phyloP scores from a whole-genome alignment of 2,113 vertebrate genomes.

The Siniperca knerii region DNA sequence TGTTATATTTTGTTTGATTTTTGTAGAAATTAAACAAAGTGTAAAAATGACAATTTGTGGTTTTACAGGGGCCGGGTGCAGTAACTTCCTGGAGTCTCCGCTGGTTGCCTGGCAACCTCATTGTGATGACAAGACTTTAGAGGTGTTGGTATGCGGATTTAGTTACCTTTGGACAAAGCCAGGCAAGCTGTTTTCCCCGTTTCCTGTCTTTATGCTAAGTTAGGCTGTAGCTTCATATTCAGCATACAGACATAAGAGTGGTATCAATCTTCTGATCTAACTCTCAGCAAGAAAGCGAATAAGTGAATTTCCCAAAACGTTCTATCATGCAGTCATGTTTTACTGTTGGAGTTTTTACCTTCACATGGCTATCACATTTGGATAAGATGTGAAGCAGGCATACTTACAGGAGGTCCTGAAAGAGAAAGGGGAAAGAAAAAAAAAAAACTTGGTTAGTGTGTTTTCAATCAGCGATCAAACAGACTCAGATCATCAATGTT shows the following conservation, averaged over 20 bases:
- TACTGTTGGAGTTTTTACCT: slow-evolving; percentile 66
- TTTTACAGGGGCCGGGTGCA: background rate
- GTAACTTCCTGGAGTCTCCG: background rate
- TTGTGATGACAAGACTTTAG: background rate
- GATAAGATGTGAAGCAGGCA: slow-evolving; percentile 65
- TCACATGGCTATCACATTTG: slow-evolving; percentile 54
- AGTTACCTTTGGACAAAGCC: background rate
- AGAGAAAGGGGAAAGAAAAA: slow-evolving; percentile 60
- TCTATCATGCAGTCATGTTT: slow-evolving; percentile 1
- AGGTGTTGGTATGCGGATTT: background rate
- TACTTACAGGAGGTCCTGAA: slow-evolving; percentile 99
- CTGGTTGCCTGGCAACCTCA: background rate
- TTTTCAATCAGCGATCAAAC: slow-evolving; percentile 62
- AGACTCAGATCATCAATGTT: slow-evolving; percentile 46
- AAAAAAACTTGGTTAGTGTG: slow-evolving; percentile 50
- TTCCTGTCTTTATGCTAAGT: background rate
- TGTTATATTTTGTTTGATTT: too few species aligned
- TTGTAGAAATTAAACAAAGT: too few species aligned
- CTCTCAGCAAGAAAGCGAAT: background rate
- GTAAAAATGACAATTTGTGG: background rate
- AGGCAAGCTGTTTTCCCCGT: background rate
- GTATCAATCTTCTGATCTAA: background rate
- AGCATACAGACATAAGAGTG: background rate
- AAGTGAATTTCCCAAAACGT: background rate
- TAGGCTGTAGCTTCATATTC: background rate